phyloP scores from a whole-genome alignment of 2,113 vertebrate genomes.

The Ptilonorhynchus violaceus region DNA sequence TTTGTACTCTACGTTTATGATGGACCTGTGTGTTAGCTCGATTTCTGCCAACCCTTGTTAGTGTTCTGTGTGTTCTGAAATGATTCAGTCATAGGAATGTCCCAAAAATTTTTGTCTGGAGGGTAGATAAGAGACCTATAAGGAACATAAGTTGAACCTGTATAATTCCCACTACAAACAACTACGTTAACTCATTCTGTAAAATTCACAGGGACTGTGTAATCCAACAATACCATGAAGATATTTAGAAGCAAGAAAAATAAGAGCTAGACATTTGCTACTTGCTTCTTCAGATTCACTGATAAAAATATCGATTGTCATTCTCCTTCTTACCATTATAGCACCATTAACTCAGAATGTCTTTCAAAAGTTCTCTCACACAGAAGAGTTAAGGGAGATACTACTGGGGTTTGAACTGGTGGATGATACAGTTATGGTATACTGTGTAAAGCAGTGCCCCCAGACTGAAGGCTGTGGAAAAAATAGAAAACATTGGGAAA shows the following conservation, averaged over 20 bases:
- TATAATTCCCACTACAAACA: not conserved
- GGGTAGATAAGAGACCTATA: not conserved
- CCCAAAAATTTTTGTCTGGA: not conserved
- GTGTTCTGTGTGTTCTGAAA: not conserved
- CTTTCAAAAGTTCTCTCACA: not conserved
- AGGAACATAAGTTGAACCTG: not conserved
- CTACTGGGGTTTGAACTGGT: fast-evolving
- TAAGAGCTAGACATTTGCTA: not conserved
- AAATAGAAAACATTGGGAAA: not conserved
- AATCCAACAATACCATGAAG: not conserved
- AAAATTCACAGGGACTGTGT: not conserved
- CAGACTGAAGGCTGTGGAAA: not conserved
- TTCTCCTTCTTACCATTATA: not conserved
- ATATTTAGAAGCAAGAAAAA: not conserved
- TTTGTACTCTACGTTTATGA: not conserved
- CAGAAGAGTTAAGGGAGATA: not conserved
- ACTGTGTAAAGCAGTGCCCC: not conserved
- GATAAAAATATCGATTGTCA: not conserved
- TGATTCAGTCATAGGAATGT: not conserved
- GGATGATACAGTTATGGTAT: not conserved
- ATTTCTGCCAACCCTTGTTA: not conserved
- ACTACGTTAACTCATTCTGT: not conserved
- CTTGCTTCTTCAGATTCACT: not conserved
- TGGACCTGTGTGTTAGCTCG: not conserved
- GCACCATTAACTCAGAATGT: not conserved